These are phyloP conservation scores for Amblyopsis hoosieri DNA, from an alignment of 2,797 vertebrate species.

Conservation along the genomic window DNA sequence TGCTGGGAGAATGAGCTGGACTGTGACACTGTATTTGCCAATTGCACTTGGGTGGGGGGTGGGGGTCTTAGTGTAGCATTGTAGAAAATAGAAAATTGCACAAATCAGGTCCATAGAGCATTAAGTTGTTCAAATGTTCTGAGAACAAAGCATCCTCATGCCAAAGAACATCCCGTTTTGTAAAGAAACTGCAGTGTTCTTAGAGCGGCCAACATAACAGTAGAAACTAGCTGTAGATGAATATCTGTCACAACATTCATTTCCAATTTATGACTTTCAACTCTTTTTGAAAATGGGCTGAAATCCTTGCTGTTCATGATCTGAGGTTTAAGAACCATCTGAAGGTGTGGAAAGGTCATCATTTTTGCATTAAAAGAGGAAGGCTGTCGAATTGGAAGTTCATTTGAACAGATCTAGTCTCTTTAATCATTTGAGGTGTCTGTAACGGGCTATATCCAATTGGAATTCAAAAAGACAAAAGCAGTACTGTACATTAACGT, in stretches of 20 bases:
- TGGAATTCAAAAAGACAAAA: no score
- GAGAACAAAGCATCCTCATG: conserved; percentile 17
- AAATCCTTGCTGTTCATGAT: conserved; percentile 9
- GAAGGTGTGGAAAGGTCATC: conserved; percentile 27
- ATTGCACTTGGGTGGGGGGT: not conserved
- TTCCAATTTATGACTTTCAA: conserved; percentile 17
- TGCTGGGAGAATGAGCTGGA: conserved; percentile 19
- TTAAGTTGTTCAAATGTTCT: conserved; percentile 20
- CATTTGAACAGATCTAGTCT: no score
- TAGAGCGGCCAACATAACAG: not conserved
- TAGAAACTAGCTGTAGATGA: not conserved
- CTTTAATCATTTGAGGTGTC: no score
- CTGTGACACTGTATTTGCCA: conserved; percentile 10
- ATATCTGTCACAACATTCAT: conserved; percentile 23
- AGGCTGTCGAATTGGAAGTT: not conserved
- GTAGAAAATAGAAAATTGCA: conserved; percentile 19
- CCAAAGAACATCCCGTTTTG: conserved; percentile 5
- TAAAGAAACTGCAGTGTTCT: not conserved
- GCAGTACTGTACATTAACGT: no score
- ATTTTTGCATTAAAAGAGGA: conserved; percentile 39
- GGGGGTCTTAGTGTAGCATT: conserved; percentile 8
- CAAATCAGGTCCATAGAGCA: conserved; percentile 20
- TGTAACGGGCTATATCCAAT: no score
- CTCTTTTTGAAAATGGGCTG: conserved; percentile 23
- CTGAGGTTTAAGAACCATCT: conserved; percentile 22